phyloP scores from a whole-genome alignment of 2,113 vertebrate species.

The Azemiops feae region DNA sequence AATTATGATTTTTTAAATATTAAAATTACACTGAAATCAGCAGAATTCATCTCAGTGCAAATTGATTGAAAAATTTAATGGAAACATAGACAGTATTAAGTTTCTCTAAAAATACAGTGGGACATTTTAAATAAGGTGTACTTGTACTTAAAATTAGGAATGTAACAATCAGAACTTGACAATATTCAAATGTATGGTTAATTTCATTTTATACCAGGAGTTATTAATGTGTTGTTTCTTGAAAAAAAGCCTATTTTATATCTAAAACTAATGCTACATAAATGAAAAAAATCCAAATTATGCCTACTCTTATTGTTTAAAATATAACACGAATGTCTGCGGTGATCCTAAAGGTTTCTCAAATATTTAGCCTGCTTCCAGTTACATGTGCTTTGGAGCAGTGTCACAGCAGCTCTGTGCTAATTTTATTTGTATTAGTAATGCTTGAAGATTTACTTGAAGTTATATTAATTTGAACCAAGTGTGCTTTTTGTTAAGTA shows the following conservation, averaged over 20 bases:
- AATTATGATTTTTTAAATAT: neutral
- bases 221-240: neutral
- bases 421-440: neutral
- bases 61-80: neutral
- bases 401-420: neutral
- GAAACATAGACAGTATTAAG: neutral
- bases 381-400: neutral
- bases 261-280: neutral
- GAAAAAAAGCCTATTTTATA: neutral
- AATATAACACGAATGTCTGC: neutral
- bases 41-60: neutral
- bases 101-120: neutral
- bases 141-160: neutral
- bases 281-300: neutral
- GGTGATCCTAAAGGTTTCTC: neutral
- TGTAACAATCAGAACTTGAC: neutral
- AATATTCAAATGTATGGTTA: constrained; percentile 6
- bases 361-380: neutral
- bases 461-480: neutral
- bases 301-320: neutral
- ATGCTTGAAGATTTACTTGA: neutral
- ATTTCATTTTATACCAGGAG: neutral
- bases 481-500: neutral
- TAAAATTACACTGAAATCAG: neutral
- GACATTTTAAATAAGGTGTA: neutral